Percentiles rank a stretch among this genome's conserved stretches.
These are phyloP conservation scores for Eulemur mongoz DNA, from an alignment of 2,797 vertebrate genomes.

Conservation along the genomic window DNA sequence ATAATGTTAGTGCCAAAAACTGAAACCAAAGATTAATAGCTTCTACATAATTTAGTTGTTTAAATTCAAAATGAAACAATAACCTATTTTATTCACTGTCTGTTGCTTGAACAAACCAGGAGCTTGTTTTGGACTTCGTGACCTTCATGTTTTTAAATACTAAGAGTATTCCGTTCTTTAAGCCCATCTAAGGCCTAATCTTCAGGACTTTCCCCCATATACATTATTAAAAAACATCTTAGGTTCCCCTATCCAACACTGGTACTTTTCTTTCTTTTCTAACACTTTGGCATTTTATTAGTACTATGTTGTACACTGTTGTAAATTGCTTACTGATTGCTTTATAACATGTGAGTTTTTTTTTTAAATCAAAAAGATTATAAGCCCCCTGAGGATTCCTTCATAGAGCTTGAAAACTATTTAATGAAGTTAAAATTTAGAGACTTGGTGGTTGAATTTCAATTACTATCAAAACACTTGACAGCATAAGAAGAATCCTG, in stretches of 20 bases:
- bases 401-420: background rate
- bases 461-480: background rate
- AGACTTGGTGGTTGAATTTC: background rate
- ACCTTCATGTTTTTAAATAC: background rate
- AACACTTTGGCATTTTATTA: background rate
- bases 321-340: background rate
- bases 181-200: background rate
- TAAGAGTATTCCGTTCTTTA: background rate
- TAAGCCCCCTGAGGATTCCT: background rate
- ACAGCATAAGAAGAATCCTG: background rate
- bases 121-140: background rate
- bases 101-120: background rate
- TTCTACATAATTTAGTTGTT: background rate
- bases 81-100: background rate
- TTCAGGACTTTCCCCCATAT: background rate
- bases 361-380: background rate
- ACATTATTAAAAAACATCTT: background rate
- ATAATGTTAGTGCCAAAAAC: background rate
- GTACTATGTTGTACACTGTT: background rate
- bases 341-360: background rate
- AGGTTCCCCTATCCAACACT: background rate
- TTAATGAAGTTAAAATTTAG: background rate
- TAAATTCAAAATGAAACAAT: background rate
- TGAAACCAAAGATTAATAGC: background rate
- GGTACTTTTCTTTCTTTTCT: background rate